Conservation (phyloP, 2,113 vertebrate species). For the Cricetomys ansorgei region DNA sequence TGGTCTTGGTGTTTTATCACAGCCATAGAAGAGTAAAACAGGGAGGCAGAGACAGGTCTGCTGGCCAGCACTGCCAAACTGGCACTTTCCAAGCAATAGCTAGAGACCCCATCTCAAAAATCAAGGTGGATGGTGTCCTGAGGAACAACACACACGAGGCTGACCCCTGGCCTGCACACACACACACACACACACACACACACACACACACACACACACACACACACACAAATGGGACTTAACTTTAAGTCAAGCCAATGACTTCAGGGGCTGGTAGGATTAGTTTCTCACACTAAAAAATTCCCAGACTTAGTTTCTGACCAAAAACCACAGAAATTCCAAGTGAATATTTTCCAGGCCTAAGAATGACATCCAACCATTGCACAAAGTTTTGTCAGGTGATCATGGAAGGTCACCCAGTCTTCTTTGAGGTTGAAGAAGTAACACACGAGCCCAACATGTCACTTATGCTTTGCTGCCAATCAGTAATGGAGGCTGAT, state of each 20-base stretch:
- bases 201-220: rapidly evolving
- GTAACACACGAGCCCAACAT: rapidly evolving
- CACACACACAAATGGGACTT: no score
- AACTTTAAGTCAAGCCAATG: background rate
- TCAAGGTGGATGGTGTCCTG: background rate
- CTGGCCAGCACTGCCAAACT: background rate
- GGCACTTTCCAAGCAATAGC: background rate
- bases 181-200: rapidly evolving
- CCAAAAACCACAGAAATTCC: background rate
- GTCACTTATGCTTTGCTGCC: rapidly evolving
- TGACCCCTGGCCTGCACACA: background rate
- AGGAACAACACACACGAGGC: background rate
- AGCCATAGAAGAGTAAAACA: background rate
- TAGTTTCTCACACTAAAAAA: background rate
- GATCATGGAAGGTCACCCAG: background rate
- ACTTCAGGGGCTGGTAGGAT: rapidly evolving
- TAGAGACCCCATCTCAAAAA: background rate
- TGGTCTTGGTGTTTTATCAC: background rate
- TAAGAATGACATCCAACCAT: rapidly evolving
- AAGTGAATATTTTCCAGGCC: background rate
- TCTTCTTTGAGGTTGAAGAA: background rate
- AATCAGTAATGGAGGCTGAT: background rate
- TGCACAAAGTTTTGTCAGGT: background rate
- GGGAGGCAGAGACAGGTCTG: background rate
- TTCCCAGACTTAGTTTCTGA: background rate